These are phyloP conservation scores for Nemurella pictetii DNA, from an alignment of 2,888 invertebrate species.

Conservation along the genomic window DNA sequence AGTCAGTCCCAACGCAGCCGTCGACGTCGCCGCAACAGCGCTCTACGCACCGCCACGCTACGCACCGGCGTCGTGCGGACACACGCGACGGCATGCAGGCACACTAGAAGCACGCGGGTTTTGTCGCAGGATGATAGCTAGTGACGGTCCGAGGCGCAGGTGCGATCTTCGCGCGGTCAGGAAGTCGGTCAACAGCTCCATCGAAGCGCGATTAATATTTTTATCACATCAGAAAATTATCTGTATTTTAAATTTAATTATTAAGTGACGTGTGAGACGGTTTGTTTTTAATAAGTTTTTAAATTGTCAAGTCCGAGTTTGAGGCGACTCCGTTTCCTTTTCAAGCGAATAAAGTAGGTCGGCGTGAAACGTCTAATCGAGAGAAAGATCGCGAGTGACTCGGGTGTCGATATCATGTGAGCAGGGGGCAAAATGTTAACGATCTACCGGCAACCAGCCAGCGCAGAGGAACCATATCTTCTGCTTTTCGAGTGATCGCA, in stretches of 20 bases:
- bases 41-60: background rate
- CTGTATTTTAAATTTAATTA: background rate
- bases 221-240: background rate
- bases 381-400: background rate
- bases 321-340: background rate
- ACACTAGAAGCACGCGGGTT: background rate
- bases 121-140: background rate
- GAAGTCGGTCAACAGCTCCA: background rate
- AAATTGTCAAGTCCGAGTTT: background rate
- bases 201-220: background rate
- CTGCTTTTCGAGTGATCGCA: slow-evolving; percentile 5
- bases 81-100: background rate
- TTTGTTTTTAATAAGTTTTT: background rate
- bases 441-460: background rate
- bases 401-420: background rate
- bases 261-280: background rate
- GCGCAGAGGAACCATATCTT: slow-evolving; percentile 5
- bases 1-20: background rate
- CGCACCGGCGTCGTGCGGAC: background rate
- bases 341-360: background rate
- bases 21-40: background rate
- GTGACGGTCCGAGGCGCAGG: too few relatives aligned
- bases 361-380: background rate
- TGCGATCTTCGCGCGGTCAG: background rate
- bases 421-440: background rate